Conservation (phyloP, 2,113 vertebrate genomes). For the Trichechus manatus region DNA sequence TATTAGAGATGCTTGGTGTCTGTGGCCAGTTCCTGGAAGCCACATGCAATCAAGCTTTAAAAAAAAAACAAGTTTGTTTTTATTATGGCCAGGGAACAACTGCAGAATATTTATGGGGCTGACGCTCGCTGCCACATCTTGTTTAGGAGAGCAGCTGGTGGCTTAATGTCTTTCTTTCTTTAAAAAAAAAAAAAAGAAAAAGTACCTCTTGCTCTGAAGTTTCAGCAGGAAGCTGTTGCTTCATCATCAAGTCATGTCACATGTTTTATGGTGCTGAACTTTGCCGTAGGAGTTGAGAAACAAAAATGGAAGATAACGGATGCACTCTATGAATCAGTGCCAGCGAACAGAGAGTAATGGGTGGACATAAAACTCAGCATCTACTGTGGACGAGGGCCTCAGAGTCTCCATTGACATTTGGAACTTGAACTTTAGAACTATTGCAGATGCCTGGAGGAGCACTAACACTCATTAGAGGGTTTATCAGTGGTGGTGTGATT, state of each 20-base stretch:
- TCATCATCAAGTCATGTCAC: conserved; percentile 87
- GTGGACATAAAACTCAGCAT: conserved; percentile 80
- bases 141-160: conserved; percentile 87
- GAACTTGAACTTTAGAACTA: conserved; percentile 70
- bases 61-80: conserved; percentile 76
- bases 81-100: conserved; percentile 78
- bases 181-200: neutral
- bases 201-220: conserved; percentile 85
- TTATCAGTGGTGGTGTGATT: neutral
- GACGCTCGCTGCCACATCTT: conserved; percentile 84
- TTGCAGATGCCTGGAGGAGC: conserved; percentile 58
- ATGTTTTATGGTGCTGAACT: conserved; percentile 87
- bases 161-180: conserved; percentile 86
- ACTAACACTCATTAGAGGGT: neutral
- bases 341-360: conserved; percentile 80
- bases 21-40: conserved; percentile 27
- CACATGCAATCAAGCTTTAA: conserved; percentile 57
- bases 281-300: conserved; percentile 86
- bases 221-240: conserved; percentile 86
- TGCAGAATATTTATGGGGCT: conserved; percentile 79
- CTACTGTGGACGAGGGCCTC: conserved; percentile 49
- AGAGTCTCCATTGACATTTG: conserved; percentile 10
- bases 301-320: conserved; percentile 85
- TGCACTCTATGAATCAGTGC: conserved; percentile 72
- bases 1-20: neutral